Conservation (phyloP, 2,888 invertebrate species). For the Coremacera marginata region DNA sequence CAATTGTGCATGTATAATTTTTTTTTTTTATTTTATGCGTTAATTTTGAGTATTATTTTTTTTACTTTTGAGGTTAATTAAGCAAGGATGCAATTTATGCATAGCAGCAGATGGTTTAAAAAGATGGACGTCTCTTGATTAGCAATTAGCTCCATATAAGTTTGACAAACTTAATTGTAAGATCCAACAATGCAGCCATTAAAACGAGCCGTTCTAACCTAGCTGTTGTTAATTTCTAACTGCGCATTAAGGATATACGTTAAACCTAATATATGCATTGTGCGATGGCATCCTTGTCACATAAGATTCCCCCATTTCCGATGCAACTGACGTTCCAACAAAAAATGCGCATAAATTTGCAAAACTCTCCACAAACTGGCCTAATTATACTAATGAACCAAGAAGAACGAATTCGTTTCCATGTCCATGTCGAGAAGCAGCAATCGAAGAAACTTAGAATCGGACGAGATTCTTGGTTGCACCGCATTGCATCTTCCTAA, state of each 20-base stretch:
- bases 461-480: background rate
- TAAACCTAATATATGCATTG: no score
- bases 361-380: slow-evolving; percentile 40
- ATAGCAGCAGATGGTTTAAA: background rate
- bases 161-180: background rate
- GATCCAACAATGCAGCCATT: slow-evolving; percentile 6
- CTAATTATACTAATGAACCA: slow-evolving; percentile 52
- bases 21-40: slow-evolving; percentile 17
- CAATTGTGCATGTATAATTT: background rate
- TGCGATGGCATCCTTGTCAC: background rate
- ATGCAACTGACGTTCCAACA: slow-evolving; percentile 5
- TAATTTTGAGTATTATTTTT: slow-evolving; percentile 13
- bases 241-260: no score
- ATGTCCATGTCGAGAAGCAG: background rate
- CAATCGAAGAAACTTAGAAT: background rate
- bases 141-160: background rate
- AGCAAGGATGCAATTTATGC: background rate
- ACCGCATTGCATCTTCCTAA: background rate
- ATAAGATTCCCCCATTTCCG: background rate
- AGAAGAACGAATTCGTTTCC: background rate
- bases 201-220: background rate
- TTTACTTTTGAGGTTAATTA: background rate
- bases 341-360: slow-evolving; percentile 35
- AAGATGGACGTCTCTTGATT: background rate
- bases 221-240: no score